Base-by-base conservation (phyloP, 2,113 vertebrate species). In the Oncorhynchus gorbuscha region DNA sequence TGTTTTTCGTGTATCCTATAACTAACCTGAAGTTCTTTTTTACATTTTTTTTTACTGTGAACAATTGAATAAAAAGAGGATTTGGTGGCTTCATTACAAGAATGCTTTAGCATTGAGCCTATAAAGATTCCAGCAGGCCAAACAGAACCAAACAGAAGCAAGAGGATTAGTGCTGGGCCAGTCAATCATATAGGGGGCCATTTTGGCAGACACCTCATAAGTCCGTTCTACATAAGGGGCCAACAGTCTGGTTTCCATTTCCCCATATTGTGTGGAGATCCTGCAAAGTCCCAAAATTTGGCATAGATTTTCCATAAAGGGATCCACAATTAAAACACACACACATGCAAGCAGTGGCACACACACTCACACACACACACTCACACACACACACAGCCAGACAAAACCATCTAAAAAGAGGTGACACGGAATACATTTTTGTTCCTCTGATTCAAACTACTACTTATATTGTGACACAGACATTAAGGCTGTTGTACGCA, bases 211-310 rank as follows among this genome's bases (percentile, higher is more conserved):
- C 58, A 1, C 32, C 71, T 77, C 49, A 71, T 87, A 77, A 78
- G 82, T 76, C 75, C 58, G 51, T 83, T 84, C 74, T 83, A 79
- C 12, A 58, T 77, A 68, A 22, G 74, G 79, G 71, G 66, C 64
- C 74, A 51, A 71, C 77, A 87, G 73, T 80, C 84, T 85, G 84
- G 76, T 79, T 62, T 84, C 83, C 80, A 82, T 87, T 86, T 81
- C 82, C 75, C 74, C 24, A 81, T 55, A 55, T 77, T 45, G 26
- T 59, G 73, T 72, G 78, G 71, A 72, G 75, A 75, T 76, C 76
- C 79, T 78, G 73, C 74, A 67, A 71, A 74, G 76, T 73, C 68
- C 73, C 76, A 49, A 71, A 74, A 51, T 75, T 78, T 84, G 85
- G 85, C 81, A 85, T 65, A 67, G 76, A 49, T 61, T 59, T 4